Evolutionary conservation across 2,797 vertebrate genomes (phyloP).

Genomic region (Halcyon badia): DNA sequence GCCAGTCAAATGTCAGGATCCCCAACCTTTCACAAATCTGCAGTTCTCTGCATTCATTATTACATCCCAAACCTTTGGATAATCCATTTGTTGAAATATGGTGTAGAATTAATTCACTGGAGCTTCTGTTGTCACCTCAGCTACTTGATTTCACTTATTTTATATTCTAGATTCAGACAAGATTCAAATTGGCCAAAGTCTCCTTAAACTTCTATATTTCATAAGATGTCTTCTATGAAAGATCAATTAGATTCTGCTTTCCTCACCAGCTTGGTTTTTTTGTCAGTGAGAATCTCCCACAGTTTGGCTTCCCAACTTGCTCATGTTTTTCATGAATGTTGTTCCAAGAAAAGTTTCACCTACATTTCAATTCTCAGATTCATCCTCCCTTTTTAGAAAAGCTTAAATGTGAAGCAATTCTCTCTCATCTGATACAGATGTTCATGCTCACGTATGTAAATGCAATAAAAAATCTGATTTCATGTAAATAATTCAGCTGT

Average conservation of each 20-base stretch:
- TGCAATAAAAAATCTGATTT: not conserved
- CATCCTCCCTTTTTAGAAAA: not conserved
- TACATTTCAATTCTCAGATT: not conserved
- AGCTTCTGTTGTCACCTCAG: not conserved
- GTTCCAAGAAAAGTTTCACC: not conserved
- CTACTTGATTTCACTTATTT: not conserved
- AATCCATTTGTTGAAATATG: not conserved
- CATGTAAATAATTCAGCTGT: not conserved
- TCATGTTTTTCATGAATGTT: not conserved
- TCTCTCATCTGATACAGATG: not conserved
- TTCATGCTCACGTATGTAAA: not conserved
- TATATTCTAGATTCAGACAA: not conserved
- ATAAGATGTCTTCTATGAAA: not conserved
- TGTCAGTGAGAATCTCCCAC: not conserved
- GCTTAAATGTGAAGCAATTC: not conserved
- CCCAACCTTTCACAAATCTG: not conserved
- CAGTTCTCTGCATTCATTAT: not conserved
- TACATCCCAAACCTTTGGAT: not conserved
- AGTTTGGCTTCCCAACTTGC: not conserved
- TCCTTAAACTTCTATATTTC: not conserved
- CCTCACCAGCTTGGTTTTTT: not conserved
- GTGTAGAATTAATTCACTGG: not conserved
- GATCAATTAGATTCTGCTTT: fast-evolving
- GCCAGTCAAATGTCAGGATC: not conserved
- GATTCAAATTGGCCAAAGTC: not conserved